phyloP scores from a whole-genome alignment of 2,797 vertebrate species.

The Diplodus sargus region DNA sequence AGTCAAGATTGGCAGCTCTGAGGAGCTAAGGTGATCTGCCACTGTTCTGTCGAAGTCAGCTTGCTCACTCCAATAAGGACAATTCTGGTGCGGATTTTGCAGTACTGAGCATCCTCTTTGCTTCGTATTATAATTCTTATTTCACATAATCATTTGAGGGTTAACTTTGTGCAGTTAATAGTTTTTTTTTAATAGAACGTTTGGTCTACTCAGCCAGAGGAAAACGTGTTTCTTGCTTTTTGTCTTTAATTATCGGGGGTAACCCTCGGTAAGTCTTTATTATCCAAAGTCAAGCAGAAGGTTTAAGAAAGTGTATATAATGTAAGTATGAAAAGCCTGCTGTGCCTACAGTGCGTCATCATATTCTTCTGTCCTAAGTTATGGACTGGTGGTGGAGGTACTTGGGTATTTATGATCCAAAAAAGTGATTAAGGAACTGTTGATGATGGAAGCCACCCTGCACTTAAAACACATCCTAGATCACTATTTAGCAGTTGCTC shows the following conservation, averaged over 20 bases:
- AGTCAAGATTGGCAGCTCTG: conserved; percentile 93
- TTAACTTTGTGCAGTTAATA: conserved; percentile 57
- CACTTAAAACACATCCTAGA: conserved; percentile 39
- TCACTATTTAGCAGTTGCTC: conserved; percentile 34
- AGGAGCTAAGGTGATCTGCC: conserved; percentile 87
- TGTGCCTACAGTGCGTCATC: conserved; percentile 75
- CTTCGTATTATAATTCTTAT: conserved; percentile 47
- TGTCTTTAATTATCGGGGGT: conserved; percentile 53
- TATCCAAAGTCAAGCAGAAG: conserved; percentile 78
- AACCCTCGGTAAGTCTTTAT: conserved; percentile 54
- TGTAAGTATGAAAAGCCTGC: conserved; percentile 78
- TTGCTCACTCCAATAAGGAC: conserved; percentile 53
- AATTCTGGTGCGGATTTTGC: conserved; percentile 63
- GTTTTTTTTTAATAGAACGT: conserved; percentile 44
- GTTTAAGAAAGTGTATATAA: conserved; percentile 72
- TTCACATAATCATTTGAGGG: conserved; percentile 64
- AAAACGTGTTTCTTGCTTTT: conserved; percentile 40
- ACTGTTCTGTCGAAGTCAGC: conserved; percentile 38
- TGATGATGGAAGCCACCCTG: conserved; percentile 40
- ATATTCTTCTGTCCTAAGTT: conserved; percentile 57
- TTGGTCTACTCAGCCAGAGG: conserved; percentile 36
- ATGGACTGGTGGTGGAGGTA: conserved; percentile 38
- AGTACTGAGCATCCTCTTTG: conserved; percentile 40
- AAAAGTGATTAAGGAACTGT: conserved; percentile 42
- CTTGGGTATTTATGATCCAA: conserved; percentile 53